Conservation (phyloP, 2,113 vertebrate species). For the Riparia riparia region DNA sequence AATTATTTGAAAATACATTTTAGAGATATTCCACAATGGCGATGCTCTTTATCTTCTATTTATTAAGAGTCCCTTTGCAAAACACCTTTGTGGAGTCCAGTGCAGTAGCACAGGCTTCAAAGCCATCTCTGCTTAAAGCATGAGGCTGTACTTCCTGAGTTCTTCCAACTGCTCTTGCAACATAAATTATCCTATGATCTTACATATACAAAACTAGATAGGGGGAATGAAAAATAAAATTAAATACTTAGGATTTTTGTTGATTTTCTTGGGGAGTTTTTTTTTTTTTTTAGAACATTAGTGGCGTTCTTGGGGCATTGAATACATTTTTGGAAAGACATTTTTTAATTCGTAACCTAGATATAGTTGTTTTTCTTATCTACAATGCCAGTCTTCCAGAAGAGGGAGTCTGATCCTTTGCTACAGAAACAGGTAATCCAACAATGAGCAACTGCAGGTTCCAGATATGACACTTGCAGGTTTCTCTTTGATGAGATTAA, state of each 20-base stretch:
- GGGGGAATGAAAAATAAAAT: not conserved
- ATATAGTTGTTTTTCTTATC: not conserved
- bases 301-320: not conserved
- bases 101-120: not conserved
- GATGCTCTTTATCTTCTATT: not conserved
- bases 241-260: not conserved
- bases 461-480: not conserved
- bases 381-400: not conserved
- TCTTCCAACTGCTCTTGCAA: not conserved
- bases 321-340: fast-evolving
- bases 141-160: not conserved
- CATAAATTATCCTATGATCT: not conserved
- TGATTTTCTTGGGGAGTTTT: fast-evolving
- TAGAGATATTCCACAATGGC: not conserved
- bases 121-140: not conserved
- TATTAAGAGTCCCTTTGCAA: not conserved
- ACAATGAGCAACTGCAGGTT: not conserved
- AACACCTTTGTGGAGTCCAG: not conserved
- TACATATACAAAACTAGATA: not conserved
- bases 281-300: too few species aligned
- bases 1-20: not conserved
- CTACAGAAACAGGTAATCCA: not conserved
- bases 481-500: constrained; percentile 9
- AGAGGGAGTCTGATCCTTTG: not conserved
- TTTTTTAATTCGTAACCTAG: not conserved